Evolutionary conservation across 2,888 invertebrate genomes (phyloP), one percentile per base, ranked within the genome.

Genomic region (Rhogogaster chlorosoma): DNA sequence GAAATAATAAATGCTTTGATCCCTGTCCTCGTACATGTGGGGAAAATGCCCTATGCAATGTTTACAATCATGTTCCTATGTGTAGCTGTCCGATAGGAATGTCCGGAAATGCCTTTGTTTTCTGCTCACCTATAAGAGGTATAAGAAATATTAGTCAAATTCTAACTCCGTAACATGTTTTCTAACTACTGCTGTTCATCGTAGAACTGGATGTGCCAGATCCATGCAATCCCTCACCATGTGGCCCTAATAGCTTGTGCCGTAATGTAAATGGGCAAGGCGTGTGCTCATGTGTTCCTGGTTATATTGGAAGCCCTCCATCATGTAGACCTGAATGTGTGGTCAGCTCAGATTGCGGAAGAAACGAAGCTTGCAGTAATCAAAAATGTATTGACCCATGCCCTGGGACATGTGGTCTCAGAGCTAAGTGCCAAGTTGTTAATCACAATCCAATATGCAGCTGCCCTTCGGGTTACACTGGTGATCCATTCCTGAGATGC

Each of bases 361-460:
- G 96, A 57, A 96, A 95, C 87, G 95, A 96, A 93, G 96, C 97
- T 18, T 97, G 97, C 90, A 95, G 95, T 84, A 97, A 97, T 90
- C 96, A 96, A 91, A 96, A 96, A 93, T 97, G 97, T 91, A 94
- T 95, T n/a, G 95, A 97, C 92, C 97, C 97, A 26, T 97, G 97
- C 90, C 95, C 95, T 86, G 97, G 97, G 88, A 95, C 96, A n/a
- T 97, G 97, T 91, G 97, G 97, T 15, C 94, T 96, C 36, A 94
- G 94, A 86, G 96, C 97, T 6, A 94, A 95, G 89, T 97, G 97
- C 90, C 95, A 96, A 93, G 96, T 97, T 49, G 95, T 96, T 77
- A 96, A 96, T 91, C 96, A 97, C 89, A 96, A 96, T 92, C 97
- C 97, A 7, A 96, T 96, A 92, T 97, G 97, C 91, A 95, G 95